Evolutionary conservation across 2,888 invertebrate genomes (phyloP).

Genomic region (Phyto melanocephala): DNA sequence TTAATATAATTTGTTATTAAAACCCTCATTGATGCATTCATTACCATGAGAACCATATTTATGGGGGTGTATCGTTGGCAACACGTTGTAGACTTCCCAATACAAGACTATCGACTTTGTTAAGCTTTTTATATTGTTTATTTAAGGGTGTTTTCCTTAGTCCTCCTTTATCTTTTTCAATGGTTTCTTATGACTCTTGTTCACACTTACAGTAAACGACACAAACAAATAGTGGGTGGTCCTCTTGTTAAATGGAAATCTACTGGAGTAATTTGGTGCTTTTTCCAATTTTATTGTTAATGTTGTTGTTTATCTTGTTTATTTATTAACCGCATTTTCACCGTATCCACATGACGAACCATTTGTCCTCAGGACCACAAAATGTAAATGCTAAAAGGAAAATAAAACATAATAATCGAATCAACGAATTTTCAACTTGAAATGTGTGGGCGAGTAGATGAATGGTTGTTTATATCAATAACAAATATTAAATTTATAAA

Average conservation of each 20-base stretch:
- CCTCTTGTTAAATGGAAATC: constrained; percentile 44
- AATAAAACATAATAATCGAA: constrained; percentile 45
- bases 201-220: constrained; percentile 36
- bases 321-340: constrained; percentile 57
- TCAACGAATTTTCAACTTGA: constrained; percentile 39
- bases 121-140: constrained; percentile 30
- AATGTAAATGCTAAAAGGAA: not conserved
- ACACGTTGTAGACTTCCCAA: constrained; percentile 28
- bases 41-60: not conserved
- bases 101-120: not conserved
- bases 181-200: constrained; percentile 51
- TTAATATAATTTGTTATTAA: no score
- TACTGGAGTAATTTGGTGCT: constrained; percentile 1
- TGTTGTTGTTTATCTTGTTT: constrained; percentile 24
- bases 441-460: constrained; percentile 32
- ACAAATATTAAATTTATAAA: no score
- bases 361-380: constrained; percentile 50
- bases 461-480: not conserved
- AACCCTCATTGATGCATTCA: no score
- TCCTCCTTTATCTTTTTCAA: constrained; percentile 32
- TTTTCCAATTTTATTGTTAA: not conserved
- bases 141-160: constrained; percentile 41
- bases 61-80: constrained; percentile 43
- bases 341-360: constrained; percentile 50
- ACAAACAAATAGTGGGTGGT: constrained; percentile 47